Evolutionary conservation across 2,888 invertebrate species (phyloP), one percentile per base, ranked within the genome.

Genomic region (Diplolepis rosae): DNA sequence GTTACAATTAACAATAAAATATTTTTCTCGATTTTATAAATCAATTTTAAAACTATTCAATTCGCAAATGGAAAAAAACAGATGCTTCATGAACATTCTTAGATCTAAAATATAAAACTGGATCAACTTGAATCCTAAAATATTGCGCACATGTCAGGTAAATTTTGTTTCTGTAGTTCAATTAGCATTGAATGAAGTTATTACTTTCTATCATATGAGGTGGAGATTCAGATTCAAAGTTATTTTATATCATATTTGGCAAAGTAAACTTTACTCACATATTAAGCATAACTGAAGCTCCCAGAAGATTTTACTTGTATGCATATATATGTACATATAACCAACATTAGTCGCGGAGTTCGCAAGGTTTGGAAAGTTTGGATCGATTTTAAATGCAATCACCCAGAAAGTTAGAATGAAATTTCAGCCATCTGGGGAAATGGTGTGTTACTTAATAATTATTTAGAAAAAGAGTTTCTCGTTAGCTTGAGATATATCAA

Each of bases 331-430:
- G n/a, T n/a, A n/a, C n/a, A n/a, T n/a, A n/a, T 22, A 22, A n/a
- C 24, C 39, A 39, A 61, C 35, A 61, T 61, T 35, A 61, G 7
- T 45, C 45, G 18, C 45, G 18, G 18, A 45, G 61, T 35, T 61
- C 39, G n/a, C 22, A 13, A 35, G 24, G 39, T 3, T 39, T 39
- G 35, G n/a, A n/a, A 61, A 61, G 61, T 61, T 61, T 32, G 39
- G 39, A 61, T 61, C 39, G 35, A 61, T 39, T 24, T 39, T 35
- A 61, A 61, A 61, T 35, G 35, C 24, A 61, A 61, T 61, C 35
- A 61, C n/a, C 35, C 35, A 61, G n/a, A 32, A 22, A 35, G 61
- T 61, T 61, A 18, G 35, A 35, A 61, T 56, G 30, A 18, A 32
- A 56, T 61, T 61, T 35, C 4, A 61, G 35, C 39, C 61, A 61